Evolutionary conservation across 2,113 vertebrate species (phyloP), one percentile per base, ranked within the genome.

Genomic region (Eretmodus cyanostictus): DNA sequence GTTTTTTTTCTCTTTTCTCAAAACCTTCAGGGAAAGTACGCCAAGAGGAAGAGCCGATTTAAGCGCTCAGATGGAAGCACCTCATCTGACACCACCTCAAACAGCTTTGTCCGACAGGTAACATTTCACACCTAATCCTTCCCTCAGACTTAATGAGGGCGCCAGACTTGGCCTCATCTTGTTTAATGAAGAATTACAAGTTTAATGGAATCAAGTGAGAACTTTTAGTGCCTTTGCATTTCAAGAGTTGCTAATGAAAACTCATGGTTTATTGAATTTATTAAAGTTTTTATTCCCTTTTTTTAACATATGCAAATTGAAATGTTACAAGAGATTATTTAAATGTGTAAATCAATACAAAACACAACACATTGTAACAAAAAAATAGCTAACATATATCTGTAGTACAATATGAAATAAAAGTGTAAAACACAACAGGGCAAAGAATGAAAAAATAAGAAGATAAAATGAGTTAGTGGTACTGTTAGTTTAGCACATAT

Each of bases 51-150:
- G 96, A 98, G 98, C 85, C 97, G 98, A 51, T 99, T 99, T 91
- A 99, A 99, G 94, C 97, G 98, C 84, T 99, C 98, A 0, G 98
- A 99, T 59, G 98, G 98, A 87, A 99, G 98, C 95, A 99, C 98
- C 13, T 99, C 98, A 16, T 99, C 98, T 0, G 98, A 99, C 95
- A 99, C 98, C 45, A 99, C 98, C n/a, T 99, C 98, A 24, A 99
- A 99, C 97, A 99, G 98, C 95, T 99, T 99, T 36, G 98, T 99
- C 87, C 97, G 98, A 90, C 98, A 99, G 98, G 98, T 99, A 97
- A 96, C 91, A 68, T 55, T 61, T 87, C 66, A 84, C 68, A 8
- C 80, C 27, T 89, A 84, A 90, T 87, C 87, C 85, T 45, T 54
- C 71, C 42, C n/a, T 19, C 57, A 81, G 57, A 81, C 76, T 14